Evolutionary conservation across 2,113 vertebrate species (phyloP).

Genomic region (Bos taurus): ARS-UCD2.0 NC_037339.1:83145001-83145500

Average conservation of each 20-base stretch:
- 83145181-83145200: not conserved
- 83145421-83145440: not conserved
- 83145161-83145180: not conserved
- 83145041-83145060: rapidly evolving
- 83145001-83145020: rapidly evolving
- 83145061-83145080: rapidly evolving
- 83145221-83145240: not conserved
- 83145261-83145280: not conserved
- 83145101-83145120: too few species aligned
- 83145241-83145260: not conserved
- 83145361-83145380: rapidly evolving
- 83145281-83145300: not conserved
- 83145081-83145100: rapidly evolving
- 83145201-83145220: not conserved
- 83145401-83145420: not conserved
- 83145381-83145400: rapidly evolving
- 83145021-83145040: not conserved
- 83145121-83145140: not conserved
- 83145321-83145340: not conserved
- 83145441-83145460: not conserved
- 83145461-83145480: not conserved
- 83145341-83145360: not conserved
- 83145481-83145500: not conserved
- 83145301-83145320: not conserved
- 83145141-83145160: not conserved